phyloP scores from a whole-genome alignment of 2,113 vertebrate genomes.

The Anarhynchus alexandrinus region DNA sequence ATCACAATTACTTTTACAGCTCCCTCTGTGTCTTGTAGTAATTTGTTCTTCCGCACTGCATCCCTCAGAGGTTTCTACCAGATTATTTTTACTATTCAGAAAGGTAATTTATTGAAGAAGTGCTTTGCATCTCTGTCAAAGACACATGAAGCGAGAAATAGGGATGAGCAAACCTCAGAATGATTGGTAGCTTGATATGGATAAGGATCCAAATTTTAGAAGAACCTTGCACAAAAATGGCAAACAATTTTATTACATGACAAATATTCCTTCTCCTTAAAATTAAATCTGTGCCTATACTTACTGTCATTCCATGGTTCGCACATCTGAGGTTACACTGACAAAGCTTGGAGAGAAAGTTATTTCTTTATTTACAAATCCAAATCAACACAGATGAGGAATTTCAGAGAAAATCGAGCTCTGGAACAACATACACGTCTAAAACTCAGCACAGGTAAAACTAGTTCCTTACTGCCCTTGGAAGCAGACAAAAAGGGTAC shows the following conservation, averaged over 20 bases:
- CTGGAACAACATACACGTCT: background rate
- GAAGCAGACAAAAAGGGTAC: background rate
- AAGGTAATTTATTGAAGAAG: constrained; percentile 58
- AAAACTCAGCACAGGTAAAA: background rate
- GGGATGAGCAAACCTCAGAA: background rate
- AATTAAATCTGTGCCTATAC: background rate
- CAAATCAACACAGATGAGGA: background rate
- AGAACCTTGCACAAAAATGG: background rate
- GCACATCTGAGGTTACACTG: background rate
- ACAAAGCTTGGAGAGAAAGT: background rate
- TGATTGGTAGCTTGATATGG: constrained; percentile 22
- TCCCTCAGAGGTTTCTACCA: constrained; percentile 42
- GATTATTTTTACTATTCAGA: constrained; percentile 60
- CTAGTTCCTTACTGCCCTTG: constrained; percentile 12
- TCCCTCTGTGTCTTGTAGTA: constrained; percentile 56
- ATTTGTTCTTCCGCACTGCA: constrained; percentile 24
- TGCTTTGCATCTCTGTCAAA: constrained; percentile 43
- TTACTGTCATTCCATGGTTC: background rate
- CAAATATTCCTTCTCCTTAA: background rate
- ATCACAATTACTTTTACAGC: constrained; percentile 60
- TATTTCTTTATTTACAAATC: constrained; percentile 11
- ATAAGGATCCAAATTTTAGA: constrained; percentile 17
- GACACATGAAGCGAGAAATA: constrained; percentile 6
- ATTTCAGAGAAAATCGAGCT: background rate
- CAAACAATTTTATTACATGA: background rate